phyloP scores from a whole-genome alignment of 2,797 vertebrate genomes.

The Rhinichthys osculus region DNA sequence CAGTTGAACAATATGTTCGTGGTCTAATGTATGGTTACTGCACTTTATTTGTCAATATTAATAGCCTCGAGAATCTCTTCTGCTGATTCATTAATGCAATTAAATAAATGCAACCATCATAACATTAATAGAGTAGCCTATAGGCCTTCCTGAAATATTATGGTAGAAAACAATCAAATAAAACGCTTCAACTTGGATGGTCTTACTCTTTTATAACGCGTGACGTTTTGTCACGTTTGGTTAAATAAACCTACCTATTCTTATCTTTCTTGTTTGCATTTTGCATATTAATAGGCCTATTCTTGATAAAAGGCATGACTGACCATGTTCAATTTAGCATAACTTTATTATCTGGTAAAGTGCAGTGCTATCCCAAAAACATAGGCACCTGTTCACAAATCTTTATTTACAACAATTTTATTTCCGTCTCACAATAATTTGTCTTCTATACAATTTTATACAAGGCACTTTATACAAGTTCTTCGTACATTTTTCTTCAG shows the following conservation, averaged over 20 bases:
- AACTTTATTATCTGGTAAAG: neutral
- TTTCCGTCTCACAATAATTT: neutral
- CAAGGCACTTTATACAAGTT: neutral
- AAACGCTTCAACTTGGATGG: neutral
- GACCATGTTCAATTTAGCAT: neutral
- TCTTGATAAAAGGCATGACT: neutral
- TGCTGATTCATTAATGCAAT: neutral
- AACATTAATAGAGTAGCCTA: neutral
- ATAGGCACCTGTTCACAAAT: neutral
- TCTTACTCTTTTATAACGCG: neutral
- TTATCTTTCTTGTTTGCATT: neutral
- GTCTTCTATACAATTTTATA: neutral
- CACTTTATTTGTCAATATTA: neutral
- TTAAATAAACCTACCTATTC: neutral
- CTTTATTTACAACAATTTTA: neutral
- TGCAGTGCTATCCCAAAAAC: neutral
- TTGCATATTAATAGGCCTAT: neutral
- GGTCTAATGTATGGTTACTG: neutral
- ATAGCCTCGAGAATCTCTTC: neutral
- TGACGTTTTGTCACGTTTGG: neutral
- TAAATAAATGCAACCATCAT: neutral
- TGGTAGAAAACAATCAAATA: neutral
- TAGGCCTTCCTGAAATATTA: neutral
- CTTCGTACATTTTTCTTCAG: neutral
- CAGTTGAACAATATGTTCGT: neutral